Evolutionary conservation across 2,113 vertebrate species (phyloP), one percentile per base, ranked within the genome.

Genomic region (Thryonomys swinderianus): DNA sequence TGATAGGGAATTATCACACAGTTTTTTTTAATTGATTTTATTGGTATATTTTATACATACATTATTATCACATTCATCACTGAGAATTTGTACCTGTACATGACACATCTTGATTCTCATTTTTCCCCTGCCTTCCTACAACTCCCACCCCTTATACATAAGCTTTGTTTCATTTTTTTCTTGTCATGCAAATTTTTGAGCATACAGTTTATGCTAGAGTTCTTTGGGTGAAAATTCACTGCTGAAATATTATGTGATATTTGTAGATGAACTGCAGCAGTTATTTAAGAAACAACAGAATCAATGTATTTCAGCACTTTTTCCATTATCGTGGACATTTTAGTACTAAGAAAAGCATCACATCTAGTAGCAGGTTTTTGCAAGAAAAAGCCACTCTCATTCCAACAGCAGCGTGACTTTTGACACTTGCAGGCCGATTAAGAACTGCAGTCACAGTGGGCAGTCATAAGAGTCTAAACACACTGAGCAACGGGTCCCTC

Each of bases 401-500:
- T 97, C 92, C 79, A 93, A 96, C n/a, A 96, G 62, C 96, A 95
- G 62, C 8, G 4, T 92, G 95, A 96, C 76, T 95, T 98, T 97
- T 96, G 94, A 90, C 81, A 1, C 37, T 93, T 95, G 95, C 91
- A 84, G 94, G 3, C 90, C 97, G 93, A 96, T 97, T 96, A 94
- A 97, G 91, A 96, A 94, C 85, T 78, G 90, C 94, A 97, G 96
- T 97, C 67, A 97, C 95, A 97, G 81, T 83, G 40, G 57, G 17
- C 79, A 91, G 53, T 57, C 86, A 59, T 94, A 86, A n/a, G 27
- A 76, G 18, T 95, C 62, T 95, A 83, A 98, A 97, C 69, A 97
- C 92, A 37, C 61, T 90, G 48, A 76, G 92, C 96, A 95, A 88
- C 17, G 94, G 71, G 79, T 59, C 71, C 93, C 86, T 96, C 90